phyloP scores from a whole-genome alignment of 2,797 vertebrate genomes.

The Graptemys geographica region DNA sequence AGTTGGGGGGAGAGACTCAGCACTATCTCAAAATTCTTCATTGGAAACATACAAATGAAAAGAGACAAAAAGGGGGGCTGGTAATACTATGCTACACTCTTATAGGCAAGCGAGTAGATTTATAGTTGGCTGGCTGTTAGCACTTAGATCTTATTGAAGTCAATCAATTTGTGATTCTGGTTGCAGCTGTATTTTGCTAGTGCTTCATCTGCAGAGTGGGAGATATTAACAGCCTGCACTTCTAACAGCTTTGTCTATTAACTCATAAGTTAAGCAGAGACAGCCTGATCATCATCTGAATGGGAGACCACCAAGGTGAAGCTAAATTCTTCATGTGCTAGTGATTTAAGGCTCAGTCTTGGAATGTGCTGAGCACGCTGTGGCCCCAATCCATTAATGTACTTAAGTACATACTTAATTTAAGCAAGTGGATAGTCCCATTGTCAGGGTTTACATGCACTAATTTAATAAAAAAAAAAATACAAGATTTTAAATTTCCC shows the following conservation, averaged over 20 bases:
- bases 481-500: not conserved
- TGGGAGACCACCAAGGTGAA: not conserved
- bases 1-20: not conserved
- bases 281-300: not conserved
- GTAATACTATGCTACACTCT: not conserved
- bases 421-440: not conserved
- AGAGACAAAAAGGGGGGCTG: not conserved
- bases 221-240: not conserved
- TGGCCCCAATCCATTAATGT: rapidly evolving
- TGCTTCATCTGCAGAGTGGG: not conserved
- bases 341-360: not conserved
- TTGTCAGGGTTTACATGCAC: not conserved
- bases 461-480: not conserved
- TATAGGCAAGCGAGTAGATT: not conserved
- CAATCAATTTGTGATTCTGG: not conserved
- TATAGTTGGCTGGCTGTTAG: not conserved
- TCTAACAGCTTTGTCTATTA: not conserved
- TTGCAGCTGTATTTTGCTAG: not conserved
- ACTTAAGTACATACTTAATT: not conserved
- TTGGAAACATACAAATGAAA: not conserved
- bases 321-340: not conserved
- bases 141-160: not conserved
- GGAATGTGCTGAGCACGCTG: not conserved
- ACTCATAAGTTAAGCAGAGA: not conserved
- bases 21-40: not conserved